Evolutionary conservation across 2,113 vertebrate genomes (phyloP), one percentile per base, ranked within the genome.

Genomic region (Oryzias celebensis): DNA sequence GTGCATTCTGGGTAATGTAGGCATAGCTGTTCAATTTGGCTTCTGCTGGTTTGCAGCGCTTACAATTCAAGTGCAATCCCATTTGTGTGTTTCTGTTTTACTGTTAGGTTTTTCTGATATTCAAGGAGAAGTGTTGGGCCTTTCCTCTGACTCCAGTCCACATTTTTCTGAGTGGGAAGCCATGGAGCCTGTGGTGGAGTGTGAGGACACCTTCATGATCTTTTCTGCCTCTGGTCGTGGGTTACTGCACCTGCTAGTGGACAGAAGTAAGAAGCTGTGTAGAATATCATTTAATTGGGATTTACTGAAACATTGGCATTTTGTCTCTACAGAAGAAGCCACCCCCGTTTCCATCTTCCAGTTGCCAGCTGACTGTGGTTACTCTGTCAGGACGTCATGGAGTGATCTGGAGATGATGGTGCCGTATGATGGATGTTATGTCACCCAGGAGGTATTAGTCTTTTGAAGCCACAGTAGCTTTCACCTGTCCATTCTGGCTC

Each of bases 401-500:
- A 62, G 43, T 31, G 65, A 87, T 36, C 60, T 92, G 5, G 67
- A 85, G 55, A 69, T 93, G 71, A 79, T 59, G 5, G 82, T 82
- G 20, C 79, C 89, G 4, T 92, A 88, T 65, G 76, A 90, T 65
- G 90, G 85, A 1, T 93, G 92, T 79, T 90, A 90, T 71, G 71
- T 92, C 20, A 77, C 42, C 24, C 75, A 80, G 56, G 77, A 91
- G 91, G 92, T 93, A 82, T 6, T 20, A 3, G 24, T 51, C 36
- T 10, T 36, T 36, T 2, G 8, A 6, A 28, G 26, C 26, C 26
- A 5, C 26, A 28, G 26, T 28, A 4, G 26, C 26, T 28, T 28
- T 28, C 5, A 28, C 4, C 3, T 6, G 7, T 28, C 26, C 26
- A 28, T 28, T 4, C 5, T 5, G 26, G 26, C 5, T 28, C 26